Conservation (phyloP, 2,113 vertebrate genomes). For the Stegostoma tigrinum region DNA sequence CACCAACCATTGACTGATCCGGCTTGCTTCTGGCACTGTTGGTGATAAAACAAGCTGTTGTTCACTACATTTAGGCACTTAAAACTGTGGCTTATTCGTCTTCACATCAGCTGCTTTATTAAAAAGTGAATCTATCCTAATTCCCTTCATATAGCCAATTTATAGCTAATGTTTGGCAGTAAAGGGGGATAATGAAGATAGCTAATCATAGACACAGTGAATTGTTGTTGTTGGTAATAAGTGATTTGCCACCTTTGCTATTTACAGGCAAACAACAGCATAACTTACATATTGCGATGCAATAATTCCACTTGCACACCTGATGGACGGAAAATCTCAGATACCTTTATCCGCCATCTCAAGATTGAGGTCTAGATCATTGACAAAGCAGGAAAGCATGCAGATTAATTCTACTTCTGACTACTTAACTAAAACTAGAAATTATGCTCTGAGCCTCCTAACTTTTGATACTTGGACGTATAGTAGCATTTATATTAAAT, state of each 20-base stretch:
- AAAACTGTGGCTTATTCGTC: neutral
- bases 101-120: neutral
- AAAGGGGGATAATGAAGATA: neutral
- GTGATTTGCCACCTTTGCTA: neutral
- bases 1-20: constrained; percentile 45
- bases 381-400: neutral
- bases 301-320: neutral
- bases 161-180: neutral
- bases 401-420: neutral
- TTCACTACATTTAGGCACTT: neutral
- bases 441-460: neutral
- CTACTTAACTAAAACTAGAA: neutral
- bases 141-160: neutral
- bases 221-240: neutral
- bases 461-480: neutral
- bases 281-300: neutral
- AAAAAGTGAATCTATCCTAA: neutral
- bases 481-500: neutral
- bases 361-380: neutral
- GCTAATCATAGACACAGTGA: neutral
- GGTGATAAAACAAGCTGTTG: constrained; percentile 33
- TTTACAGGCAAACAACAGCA: neutral
- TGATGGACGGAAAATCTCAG: neutral
- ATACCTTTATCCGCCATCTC: neutral
- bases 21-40: constrained; percentile 55